Base-by-base conservation (phyloP, 1,140 invertebrate species). In the Lordiphosa collinella region DNA sequence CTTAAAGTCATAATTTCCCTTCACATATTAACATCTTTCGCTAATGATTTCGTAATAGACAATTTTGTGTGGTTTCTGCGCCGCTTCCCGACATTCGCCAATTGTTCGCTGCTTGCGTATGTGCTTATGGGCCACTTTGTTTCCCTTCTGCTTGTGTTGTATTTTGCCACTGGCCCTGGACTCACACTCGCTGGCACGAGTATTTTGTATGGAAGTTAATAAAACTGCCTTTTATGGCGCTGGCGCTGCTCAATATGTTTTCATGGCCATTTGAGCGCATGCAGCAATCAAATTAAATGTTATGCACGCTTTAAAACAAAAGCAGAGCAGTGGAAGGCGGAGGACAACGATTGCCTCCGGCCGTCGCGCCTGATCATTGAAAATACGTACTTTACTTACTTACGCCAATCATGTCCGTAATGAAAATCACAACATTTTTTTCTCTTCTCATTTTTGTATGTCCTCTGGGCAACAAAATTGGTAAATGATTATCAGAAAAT, bases 211-310 rank as follows among this genome's bases (percentile, higher is more conserved):
- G 69, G 71, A 76, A 80, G 75, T 82, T 71, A 82, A 80, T 80
- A 80, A 82, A 80, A 75, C 76, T 75, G 75, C 38, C 71, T 80
- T 79, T 80, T 82, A 80, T 80, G 76, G 75, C 18, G 1, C 11
- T 14, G 12, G 56, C 55, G 71, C 54, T 63, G 71, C 75, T 82
- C 76, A 82, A 80, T 80, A 80, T 82, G 75, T 82, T 80, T 80
- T 80, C 76, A 80, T 82, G 75, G 78, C 57, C 66, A 76, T 80
- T 80, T 71, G 61, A 68, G 76, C 66, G 76, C 70, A 76, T 80
- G 75, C 71, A 67, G 75, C 76, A 82, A 82, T 80, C 75, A 80
- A 82, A 80, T 82, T 80, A 80, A 80, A 82, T 84, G 76, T 71
- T 82, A 82, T 80, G 75, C 66, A 66, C 63, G 70, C 75, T 75